These are phyloP conservation scores for Trichacis sp. DNA, from an alignment of 2,888 invertebrate species.

Conservation along the genomic window DNA sequence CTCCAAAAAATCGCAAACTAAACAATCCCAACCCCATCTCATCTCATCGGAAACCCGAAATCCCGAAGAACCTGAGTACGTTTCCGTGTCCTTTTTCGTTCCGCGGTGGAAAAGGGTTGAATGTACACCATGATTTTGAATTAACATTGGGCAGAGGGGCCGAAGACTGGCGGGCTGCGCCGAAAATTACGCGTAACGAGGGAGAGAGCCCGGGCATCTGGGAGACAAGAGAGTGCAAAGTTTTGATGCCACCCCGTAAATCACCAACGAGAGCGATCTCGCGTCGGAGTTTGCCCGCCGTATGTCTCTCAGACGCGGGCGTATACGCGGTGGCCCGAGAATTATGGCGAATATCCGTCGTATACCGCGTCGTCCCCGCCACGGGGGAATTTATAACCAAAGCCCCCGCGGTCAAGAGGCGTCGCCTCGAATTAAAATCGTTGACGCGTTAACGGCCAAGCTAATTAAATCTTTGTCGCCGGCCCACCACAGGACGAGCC, in stretches of 20 bases:
- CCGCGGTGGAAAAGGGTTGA: background rate
- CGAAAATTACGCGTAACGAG: conserved; percentile 55
- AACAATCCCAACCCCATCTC: no score
- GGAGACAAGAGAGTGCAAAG: conserved; percentile 63
- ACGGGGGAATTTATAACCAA: conserved; percentile 52
- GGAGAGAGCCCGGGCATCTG: conserved; percentile 44
- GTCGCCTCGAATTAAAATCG: conserved; percentile 53
- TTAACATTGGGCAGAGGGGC: conserved; percentile 16
- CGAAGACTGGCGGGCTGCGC: conserved; percentile 23
- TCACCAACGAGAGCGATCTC: conserved; percentile 55
- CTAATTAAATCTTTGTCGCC: conserved; percentile 56
- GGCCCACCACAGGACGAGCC: background rate
- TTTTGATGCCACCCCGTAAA: conserved; percentile 67
- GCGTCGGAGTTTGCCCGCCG: conserved; percentile 56
- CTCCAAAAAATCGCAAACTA: no score
- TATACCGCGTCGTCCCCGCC: conserved; percentile 15
- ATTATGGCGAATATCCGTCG: conserved; percentile 43
- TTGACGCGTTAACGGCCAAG: conserved; percentile 46
- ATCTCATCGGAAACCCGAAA: no score
- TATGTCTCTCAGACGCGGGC: conserved; percentile 54
- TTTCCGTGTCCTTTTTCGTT: no score
- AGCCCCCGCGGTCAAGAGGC: conserved; percentile 42
- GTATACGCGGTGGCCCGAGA: conserved; percentile 53
- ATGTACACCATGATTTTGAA: background rate
- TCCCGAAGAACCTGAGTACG: no score